Evolutionary conservation across 1,140 invertebrate genomes (phyloP), one percentile per base, ranked within the genome.

Genomic region (Hyphantria cunea): DNA sequence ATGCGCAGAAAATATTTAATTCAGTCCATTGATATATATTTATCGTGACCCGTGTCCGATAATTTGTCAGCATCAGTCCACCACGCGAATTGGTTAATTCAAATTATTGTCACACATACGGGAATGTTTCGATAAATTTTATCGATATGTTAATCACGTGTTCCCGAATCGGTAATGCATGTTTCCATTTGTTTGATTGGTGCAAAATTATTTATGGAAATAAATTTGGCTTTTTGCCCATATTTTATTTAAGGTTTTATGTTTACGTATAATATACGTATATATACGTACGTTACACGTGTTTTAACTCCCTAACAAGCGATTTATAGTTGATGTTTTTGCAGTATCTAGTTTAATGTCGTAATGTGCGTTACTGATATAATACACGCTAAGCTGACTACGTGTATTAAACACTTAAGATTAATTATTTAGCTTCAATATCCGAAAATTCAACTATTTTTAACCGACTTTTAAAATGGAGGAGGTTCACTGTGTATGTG

Each of bases 121-220:
- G 45, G 25, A 34, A 32, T 10, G 48, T 50, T 51, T 41, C 48
- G 48, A 60, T 60, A 42, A 60, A 60, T 60, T 60, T 60, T 60
- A 51, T 60, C 56, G 56, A 60, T 60, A 60, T 60, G 56, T 60
- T 60, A 60, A 60, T 60, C 56, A 60, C 56, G 39, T 60, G 48
- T 37, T 44, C 56, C 17, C 56, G 56, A 60, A 60, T 60, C 56
- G 12, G 56, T 60, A 60, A 60, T 60, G 48, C 33, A 44, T 51
- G 56, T 60, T 60, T 12, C 37, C 56, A 51, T 60, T 60, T 60
- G 56, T 51, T 60, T 60, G 56, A 60, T 60, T 60, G 56, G 47
- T 60, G 25, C 47, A 50, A 51, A 60, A 60, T 60, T 47, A 60
- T 60, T 60, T 51, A 60, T 51, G 56, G 45, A 50, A 60, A 60